phyloP scores from a whole-genome alignment of 2,113 vertebrate species.

The Xenus cinereus region DNA sequence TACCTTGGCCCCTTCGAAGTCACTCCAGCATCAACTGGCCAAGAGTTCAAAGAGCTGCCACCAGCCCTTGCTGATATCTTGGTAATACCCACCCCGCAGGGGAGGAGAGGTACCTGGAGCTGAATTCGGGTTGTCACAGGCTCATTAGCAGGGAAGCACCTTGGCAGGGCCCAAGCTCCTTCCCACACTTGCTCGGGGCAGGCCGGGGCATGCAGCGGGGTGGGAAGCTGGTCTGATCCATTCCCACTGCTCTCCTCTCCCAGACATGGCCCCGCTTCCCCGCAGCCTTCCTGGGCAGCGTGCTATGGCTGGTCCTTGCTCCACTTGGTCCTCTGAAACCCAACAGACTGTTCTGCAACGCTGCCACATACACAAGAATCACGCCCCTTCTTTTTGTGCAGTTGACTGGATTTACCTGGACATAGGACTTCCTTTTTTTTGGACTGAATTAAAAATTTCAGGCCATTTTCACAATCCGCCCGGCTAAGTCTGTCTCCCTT shows the following conservation, averaged over 20 bases:
- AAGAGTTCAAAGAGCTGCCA: not conserved
- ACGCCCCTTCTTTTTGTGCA: not conserved
- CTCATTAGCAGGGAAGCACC: not conserved
- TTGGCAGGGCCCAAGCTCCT: not conserved
- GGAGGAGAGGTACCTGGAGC: not conserved
- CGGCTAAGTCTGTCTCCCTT: not conserved
- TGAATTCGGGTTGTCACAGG: not conserved
- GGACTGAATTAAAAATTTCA: not conserved
- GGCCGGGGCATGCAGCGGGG: not conserved
- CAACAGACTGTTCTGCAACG: not conserved
- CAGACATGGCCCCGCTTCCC: accelerated
- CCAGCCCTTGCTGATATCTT: not conserved
- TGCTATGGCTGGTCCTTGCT: not conserved
- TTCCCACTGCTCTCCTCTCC: not conserved
- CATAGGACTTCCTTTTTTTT: not conserved
- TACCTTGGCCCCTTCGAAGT: not conserved
- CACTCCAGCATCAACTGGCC: not conserved
- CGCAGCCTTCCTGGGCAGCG: accelerated
- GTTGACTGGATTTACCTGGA: not conserved
- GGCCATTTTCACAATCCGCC: not conserved
- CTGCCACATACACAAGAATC: not conserved
- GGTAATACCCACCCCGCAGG: accelerated
- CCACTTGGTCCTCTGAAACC: not conserved
- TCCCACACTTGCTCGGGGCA: accelerated
- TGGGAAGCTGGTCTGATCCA: not conserved